Percentiles rank a stretch among this genome's conserved stretches.
These are phyloP conservation scores for Thereva nobilitata DNA, from an alignment of 2,888 invertebrate genomes.

Conservation along the genomic window DNA sequence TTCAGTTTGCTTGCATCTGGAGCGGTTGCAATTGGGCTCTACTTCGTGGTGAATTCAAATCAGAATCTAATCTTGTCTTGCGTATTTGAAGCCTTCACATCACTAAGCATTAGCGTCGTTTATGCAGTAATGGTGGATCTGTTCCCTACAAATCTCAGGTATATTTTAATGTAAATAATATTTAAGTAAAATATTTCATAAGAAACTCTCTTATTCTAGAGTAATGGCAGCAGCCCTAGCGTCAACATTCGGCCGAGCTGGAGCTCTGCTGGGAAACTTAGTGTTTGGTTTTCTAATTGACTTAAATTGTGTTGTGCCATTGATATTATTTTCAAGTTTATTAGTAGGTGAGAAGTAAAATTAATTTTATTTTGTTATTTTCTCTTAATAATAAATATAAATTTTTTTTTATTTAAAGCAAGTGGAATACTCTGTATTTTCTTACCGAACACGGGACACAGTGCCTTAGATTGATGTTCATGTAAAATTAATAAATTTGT, in stretches of 20 bases:
- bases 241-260: slow-evolving; percentile 76
- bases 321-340: slow-evolving; percentile 73
- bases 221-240: slow-evolving; percentile 83
- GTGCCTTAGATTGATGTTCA: slow-evolving; percentile 62
- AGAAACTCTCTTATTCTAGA: slow-evolving; percentile 56
- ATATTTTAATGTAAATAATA: slow-evolving; percentile 43
- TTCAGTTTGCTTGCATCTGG: slow-evolving; percentile 70
- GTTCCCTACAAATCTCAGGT: slow-evolving; percentile 83
- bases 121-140: slow-evolving; percentile 81
- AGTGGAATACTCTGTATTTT: slow-evolving; percentile 75
- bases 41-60: slow-evolving; percentile 71
- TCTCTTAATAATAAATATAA: not conserved
- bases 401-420: slow-evolving; percentile 61
- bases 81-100: slow-evolving; percentile 78
- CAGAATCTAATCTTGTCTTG: slow-evolving; percentile 77
- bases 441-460: slow-evolving; percentile 75
- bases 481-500: not conserved
- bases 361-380: slow-evolving; percentile 22
- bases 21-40: slow-evolving; percentile 72
- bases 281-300: slow-evolving; percentile 80
- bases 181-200: not conserved
- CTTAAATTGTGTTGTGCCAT: slow-evolving; percentile 76
- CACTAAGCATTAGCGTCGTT: slow-evolving; percentile 77
- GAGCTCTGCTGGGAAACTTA: slow-evolving; percentile 75
- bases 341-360: slow-evolving; percentile 67